A percentile compares a stretch with the other conserved stretches of the same genome.
These are phyloP conservation scores for Amorpha juglandis DNA, from an alignment of 2,888 invertebrate species.

Conservation along the genomic window DNA sequence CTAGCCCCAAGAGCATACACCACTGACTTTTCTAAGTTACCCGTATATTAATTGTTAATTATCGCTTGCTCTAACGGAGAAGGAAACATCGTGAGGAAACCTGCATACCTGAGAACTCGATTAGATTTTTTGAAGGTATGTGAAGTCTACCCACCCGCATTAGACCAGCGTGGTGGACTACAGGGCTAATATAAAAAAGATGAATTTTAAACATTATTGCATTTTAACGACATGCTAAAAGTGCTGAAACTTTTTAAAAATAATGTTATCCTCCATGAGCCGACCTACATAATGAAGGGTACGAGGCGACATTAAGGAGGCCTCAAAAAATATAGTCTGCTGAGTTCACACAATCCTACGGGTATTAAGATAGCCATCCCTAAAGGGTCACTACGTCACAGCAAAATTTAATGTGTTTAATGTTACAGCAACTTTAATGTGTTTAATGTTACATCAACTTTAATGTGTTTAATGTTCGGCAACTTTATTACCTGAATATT, in stretches of 20 bases:
- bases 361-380: slow-evolving; percentile 10
- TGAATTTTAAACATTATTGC: too few relatives aligned
- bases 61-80: too few relatives aligned
- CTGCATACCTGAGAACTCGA: too few relatives aligned
- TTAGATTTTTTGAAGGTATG: too few relatives aligned
- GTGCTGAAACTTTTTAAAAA: slow-evolving; percentile 8
- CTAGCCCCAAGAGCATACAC: too few relatives aligned
- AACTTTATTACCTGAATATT: not conserved
- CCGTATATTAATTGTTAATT: too few relatives aligned
- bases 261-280: slow-evolving; percentile 1
- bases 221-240: not conserved
- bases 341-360: slow-evolving; percentile 21
- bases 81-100: too few relatives aligned
- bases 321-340: slow-evolving; percentile 23
- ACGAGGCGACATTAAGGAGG: slow-evolving; percentile 23
- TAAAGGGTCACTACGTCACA: slow-evolving; percentile 10
- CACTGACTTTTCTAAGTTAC: too few relatives aligned
- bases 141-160: too few relatives aligned
- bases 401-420: slow-evolving; percentile 6
- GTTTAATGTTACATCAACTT: too few relatives aligned
- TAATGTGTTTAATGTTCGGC: not conserved
- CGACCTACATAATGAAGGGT: slow-evolving; percentile 25
- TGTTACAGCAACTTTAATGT: not conserved
- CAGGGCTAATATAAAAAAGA: too few relatives aligned
- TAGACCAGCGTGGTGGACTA: too few relatives aligned